Conservation (phyloP, 2,113 vertebrate species). For the human (Homo sapiens) region GRCh38 chr2:20039001-20039500, state of each 20-base stretch:
- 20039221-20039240: neutral
- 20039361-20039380: neutral
- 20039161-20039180: too few relatives aligned
- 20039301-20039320: neutral
- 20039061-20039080: too few relatives aligned
- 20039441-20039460: neutral
- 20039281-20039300: neutral
- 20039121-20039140: too few relatives aligned
- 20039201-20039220: too few relatives aligned
- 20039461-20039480: neutral
- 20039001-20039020: too few relatives aligned
- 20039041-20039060: too few relatives aligned
- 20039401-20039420: neutral
- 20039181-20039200: too few relatives aligned
- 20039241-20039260: neutral
- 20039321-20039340: neutral
- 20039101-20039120: too few relatives aligned
- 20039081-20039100: too few relatives aligned
- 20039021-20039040: too few relatives aligned
- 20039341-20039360: neutral
- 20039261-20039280: neutral
- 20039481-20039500: too few relatives aligned
- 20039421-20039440: neutral
- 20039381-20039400: slow-evolving; percentile 17
- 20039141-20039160: too few relatives aligned